Base-by-base conservation (phyloP, 2,797 vertebrate genomes). In the Sus cebifrons region DNA sequence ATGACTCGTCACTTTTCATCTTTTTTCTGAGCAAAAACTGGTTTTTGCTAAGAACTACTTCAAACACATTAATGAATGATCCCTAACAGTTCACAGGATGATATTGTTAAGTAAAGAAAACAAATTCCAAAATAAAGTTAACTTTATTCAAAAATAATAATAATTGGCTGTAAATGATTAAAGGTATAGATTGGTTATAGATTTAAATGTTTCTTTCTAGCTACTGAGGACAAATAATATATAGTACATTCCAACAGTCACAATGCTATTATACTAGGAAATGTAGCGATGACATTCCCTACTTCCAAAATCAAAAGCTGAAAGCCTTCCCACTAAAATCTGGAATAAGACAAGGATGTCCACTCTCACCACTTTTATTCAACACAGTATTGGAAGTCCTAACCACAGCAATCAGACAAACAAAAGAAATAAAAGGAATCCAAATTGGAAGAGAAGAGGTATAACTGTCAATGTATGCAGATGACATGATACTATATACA, bases 121-220 rank as follows among this genome's bases (percentile, higher is more conserved):
- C 15, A 91, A 94, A 96, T 82, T 4, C 27, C 40, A 87, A 87
- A 91, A 79, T 90, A 79, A 91, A 83, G 6, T 17, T 90, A 60
- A 18, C 5, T 75, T 49, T 70, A 77, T 67, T 89, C 18, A 81
- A 95, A 94, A 92, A 65, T 81, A 94, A 20, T 73, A 78, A 73
- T 8, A 64, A 62, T 5, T 79, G 27, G 8, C 14, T 84, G 64
- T 60, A 54, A 95, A 83, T 89, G 4, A 96, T 79, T 89, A 75
- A 92, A 86, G 27, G 75, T 56, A 62, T 86, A 49, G 82, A 64
- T 79, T 75, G 86, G 32, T 44, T 74, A 58, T 9, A 18, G 27
- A 81, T 67, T 89, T 78, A 81, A 90, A 87, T 36, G 40, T 90
- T 83, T 82, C 58, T 40, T 52, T 86, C 21, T 58, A 82, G 27